Percentiles rank a stretch among this genome's conserved stretches.
phyloP scores from a whole-genome alignment of 2,113 vertebrate species.

The Pseudonaja textilis region DNA sequence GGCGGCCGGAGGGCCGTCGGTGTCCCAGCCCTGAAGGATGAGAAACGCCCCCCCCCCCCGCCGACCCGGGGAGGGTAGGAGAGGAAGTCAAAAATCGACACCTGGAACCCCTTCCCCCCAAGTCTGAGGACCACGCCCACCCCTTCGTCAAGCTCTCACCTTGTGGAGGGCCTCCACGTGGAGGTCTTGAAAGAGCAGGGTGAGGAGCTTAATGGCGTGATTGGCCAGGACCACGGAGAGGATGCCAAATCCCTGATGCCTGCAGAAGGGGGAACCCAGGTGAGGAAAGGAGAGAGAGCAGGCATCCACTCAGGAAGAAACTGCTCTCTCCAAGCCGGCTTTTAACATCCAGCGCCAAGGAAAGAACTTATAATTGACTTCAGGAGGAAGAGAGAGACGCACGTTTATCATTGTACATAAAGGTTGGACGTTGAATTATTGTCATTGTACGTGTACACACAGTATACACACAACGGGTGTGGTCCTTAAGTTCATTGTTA shows the following conservation, averaged over 20 bases:
- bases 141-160: conserved; percentile 65
- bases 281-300: background rate
- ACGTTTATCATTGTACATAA: too few species aligned
- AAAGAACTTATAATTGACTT: too few species aligned
- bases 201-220: conserved; percentile 91
- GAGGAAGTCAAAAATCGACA: too few species aligned
- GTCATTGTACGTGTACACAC: too few species aligned
- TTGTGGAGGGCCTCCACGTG: conserved; percentile 94
- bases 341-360: background rate
- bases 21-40: conserved; percentile 81
- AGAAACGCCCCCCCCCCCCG: background rate
- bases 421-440: too few species aligned
- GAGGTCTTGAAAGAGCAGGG: conserved; percentile 94
- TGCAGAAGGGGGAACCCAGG: conserved; percentile 45
- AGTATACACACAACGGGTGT: too few species aligned
- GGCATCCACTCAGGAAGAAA: background rate
- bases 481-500: too few species aligned
- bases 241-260: conserved; percentile 96
- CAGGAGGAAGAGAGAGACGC: too few species aligned
- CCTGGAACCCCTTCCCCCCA: background rate
- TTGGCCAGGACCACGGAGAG: conserved; percentile 94
- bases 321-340: background rate
- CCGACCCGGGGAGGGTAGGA: background rate
- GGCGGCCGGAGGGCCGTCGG: conserved; percentile 91
- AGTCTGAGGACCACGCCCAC: background rate